These are phyloP conservation scores for Cinclus cinclus DNA, from an alignment of 2,113 vertebrate species.

Conservation along the genomic window DNA sequence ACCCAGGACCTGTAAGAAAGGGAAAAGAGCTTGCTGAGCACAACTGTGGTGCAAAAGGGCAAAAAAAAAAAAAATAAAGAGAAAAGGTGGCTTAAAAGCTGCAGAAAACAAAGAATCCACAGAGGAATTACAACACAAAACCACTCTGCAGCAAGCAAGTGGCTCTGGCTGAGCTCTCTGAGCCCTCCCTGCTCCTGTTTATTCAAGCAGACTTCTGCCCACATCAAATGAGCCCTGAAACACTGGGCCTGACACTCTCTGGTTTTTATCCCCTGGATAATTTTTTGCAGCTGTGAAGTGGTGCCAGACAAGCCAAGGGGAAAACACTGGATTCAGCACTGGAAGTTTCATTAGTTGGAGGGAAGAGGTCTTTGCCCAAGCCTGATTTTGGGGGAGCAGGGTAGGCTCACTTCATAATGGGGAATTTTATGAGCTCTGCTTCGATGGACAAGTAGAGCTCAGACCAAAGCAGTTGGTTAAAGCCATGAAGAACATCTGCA, in stretches of 20 bases:
- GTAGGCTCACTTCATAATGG: not conserved
- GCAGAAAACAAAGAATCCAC: not conserved
- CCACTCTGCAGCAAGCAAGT: not conserved
- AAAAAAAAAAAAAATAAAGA: not conserved
- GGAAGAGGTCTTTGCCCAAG: not conserved
- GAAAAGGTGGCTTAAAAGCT: not conserved
- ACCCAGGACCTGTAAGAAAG: not conserved
- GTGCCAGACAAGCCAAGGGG: not conserved
- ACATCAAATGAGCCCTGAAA: not conserved
- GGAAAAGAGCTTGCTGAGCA: not conserved
- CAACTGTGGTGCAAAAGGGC: not conserved
- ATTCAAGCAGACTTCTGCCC: not conserved
- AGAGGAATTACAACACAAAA: not conserved
- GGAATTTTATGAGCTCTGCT: not conserved
- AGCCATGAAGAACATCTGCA: rapidly evolving
- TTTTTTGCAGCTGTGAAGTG: not conserved
- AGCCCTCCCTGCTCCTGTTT: not conserved
- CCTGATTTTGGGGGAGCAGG: not conserved
- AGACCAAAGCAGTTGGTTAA: not conserved
- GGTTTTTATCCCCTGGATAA: rapidly evolving
- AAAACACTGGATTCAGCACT: rapidly evolving
- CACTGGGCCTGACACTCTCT: not conserved
- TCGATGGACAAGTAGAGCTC: not conserved
- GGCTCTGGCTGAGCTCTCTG: not conserved
- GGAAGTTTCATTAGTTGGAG: not conserved